Evolutionary conservation across 2,888 invertebrate species (phyloP).

Genomic region (Miltochrista miniata): DNA sequence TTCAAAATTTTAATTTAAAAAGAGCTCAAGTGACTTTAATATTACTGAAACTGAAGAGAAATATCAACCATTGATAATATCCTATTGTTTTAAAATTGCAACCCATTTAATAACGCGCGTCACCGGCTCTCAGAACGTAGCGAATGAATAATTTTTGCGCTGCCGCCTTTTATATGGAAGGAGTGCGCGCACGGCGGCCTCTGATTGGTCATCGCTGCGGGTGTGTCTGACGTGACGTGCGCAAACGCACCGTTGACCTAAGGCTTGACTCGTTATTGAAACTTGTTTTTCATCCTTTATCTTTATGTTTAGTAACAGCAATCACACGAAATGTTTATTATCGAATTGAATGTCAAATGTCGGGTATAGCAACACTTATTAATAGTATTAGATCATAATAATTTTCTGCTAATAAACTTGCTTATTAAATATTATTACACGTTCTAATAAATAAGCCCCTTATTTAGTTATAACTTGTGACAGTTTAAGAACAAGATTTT

Average conservation of each 20-base stretch:
- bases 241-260: conserved; percentile 24
- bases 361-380: conserved; percentile 11
- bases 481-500: too few species aligned
- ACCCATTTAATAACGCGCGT: conserved; percentile 73
- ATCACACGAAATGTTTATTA: conserved; percentile 12
- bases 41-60: conserved; percentile 82
- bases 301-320: conserved; percentile 43
- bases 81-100: conserved; percentile 70
- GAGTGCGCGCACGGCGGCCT: conserved; percentile 55
- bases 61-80: conserved; percentile 81
- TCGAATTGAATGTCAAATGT: conserved; percentile 15
- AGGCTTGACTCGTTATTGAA: conserved; percentile 8
- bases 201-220: conserved; percentile 73
- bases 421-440: not conserved
- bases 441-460: too few species aligned
- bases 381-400: not conserved
- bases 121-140: conserved; percentile 26
- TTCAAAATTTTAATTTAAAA: conserved; percentile 20
- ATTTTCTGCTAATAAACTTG: not conserved
- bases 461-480: too few species aligned
- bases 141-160: conserved; percentile 41
- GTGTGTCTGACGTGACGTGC: conserved; percentile 67
- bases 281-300: conserved; percentile 30
- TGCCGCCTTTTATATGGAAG: conserved; percentile 58
- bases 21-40: conserved; percentile 38